These are phyloP conservation scores for Lasioglossum villosulum DNA, from an alignment of 2,888 invertebrate species.

Conservation along the genomic window DNA sequence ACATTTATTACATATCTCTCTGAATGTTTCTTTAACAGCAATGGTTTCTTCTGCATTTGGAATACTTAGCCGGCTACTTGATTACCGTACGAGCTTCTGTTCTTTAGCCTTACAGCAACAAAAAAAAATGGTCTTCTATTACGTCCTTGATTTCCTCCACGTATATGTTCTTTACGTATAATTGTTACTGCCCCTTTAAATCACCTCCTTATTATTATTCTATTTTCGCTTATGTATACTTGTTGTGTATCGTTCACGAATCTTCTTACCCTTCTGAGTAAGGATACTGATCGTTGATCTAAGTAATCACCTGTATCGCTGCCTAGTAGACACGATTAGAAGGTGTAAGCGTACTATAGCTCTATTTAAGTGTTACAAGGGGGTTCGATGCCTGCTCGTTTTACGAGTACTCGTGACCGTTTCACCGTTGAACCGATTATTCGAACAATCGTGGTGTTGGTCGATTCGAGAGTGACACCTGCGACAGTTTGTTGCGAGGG, in stretches of 20 bases:
- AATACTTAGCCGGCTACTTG: constrained; percentile 68
- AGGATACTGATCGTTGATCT: constrained; percentile 25
- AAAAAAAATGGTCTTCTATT: constrained; percentile 35
- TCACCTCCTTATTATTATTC: constrained; percentile 13
- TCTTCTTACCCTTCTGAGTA: constrained; percentile 30
- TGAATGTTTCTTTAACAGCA: constrained; percentile 71
- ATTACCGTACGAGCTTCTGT: constrained; percentile 61
- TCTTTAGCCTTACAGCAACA: constrained; percentile 67
- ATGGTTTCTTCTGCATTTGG: constrained; percentile 78
- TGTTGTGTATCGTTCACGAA: constrained; percentile 28
- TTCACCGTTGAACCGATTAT: background rate
- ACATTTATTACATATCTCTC: constrained; percentile 33
- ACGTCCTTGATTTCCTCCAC: constrained; percentile 35
- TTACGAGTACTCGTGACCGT: background rate
- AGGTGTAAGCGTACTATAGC: background rate
- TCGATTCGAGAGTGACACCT: background rate
- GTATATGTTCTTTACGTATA: constrained; percentile 51
- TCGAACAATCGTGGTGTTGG: background rate
- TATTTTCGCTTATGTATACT: constrained; percentile 17
- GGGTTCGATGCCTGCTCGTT: constrained; percentile 36
- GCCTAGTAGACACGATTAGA: constrained; percentile 15
- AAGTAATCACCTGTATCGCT: constrained; percentile 24
- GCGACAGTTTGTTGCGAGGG: background rate
- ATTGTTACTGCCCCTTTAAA: constrained; percentile 45
- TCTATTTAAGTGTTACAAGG: background rate